phyloP scores from a whole-genome alignment of 92 coral and sea anemone species.

The Siderastrea siderea region DNA sequence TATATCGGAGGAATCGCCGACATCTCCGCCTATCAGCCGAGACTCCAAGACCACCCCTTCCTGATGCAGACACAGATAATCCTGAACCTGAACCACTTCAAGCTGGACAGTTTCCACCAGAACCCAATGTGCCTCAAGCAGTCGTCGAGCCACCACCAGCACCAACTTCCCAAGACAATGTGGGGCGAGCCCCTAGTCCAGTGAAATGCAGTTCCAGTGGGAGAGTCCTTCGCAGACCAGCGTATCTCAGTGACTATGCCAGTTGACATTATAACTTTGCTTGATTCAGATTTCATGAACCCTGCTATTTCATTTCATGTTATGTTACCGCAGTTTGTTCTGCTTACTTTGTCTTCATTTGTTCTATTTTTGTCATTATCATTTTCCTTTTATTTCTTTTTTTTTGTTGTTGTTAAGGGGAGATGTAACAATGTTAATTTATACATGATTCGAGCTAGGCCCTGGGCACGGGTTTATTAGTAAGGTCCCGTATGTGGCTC shows the following conservation, averaged over 20 bases:
- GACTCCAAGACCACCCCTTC: slow-evolving; percentile 1
- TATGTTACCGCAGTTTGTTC: too few relatives aligned
- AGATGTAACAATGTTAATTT: too few relatives aligned
- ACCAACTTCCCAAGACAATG: background rate
- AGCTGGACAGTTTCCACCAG: slow-evolving; percentile 19
- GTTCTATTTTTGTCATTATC: too few relatives aligned
- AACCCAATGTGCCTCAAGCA: background rate
- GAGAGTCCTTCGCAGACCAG: slow-evolving; percentile 32
- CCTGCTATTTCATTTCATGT: too few relatives aligned
- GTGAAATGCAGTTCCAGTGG: slow-evolving; percentile 17
- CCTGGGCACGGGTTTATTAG: too few relatives aligned
- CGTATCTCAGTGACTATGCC: slow-evolving; percentile 30
- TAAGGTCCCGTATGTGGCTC: too few relatives aligned
- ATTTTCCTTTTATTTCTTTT: too few relatives aligned
- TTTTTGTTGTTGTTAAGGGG: too few relatives aligned
- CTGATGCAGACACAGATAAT: background rate
- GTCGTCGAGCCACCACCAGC: slow-evolving; percentile 6
- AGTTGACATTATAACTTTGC: background rate
- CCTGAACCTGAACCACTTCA: background rate
- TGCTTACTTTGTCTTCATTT: too few relatives aligned
- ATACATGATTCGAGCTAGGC: too few relatives aligned
- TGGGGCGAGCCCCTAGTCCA: background rate
- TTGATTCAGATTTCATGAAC: too few relatives aligned
- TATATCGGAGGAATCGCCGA: slow-evolving; percentile 25
- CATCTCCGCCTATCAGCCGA: slow-evolving; percentile 19